These are phyloP conservation scores for Argopecten irradians DNA, from an alignment of 1,140 invertebrate genomes.

Conservation along the genomic window DNA sequence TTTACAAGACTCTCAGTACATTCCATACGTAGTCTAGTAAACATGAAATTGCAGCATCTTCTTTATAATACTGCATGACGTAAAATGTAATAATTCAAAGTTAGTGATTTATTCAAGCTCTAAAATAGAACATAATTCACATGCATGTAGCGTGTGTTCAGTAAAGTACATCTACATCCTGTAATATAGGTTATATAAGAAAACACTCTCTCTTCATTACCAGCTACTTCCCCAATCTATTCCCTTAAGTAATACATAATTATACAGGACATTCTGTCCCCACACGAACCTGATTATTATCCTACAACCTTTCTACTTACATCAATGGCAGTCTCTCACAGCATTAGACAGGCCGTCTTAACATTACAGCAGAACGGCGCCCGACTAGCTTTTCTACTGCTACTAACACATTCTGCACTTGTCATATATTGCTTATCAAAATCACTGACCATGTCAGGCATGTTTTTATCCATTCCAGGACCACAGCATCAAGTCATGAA, in stretches of 20 bases:
- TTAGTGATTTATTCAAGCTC: not conserved
- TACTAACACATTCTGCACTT: not conserved
- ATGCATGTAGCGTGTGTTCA: not conserved
- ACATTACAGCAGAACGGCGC: not conserved
- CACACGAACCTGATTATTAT: too few relatives aligned
- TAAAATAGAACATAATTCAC: not conserved
- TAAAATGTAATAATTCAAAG: too few relatives aligned
- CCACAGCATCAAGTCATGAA: too few relatives aligned
- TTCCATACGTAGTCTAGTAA: too few relatives aligned
- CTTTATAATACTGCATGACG: too few relatives aligned
- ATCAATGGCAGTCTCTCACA: not conserved
- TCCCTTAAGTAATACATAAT: not conserved
- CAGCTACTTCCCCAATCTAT: not conserved
- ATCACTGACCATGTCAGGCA: too few relatives aligned
- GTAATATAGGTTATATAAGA: not conserved
- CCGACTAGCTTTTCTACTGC: not conserved
- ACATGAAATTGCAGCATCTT: too few relatives aligned
- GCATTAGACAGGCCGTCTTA: not conserved
- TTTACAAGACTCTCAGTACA: too few relatives aligned
- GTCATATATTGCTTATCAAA: not conserved
- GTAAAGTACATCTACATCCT: not conserved
- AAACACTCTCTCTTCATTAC: not conserved
- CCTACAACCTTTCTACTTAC: too few relatives aligned
- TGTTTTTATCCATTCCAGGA: too few relatives aligned
- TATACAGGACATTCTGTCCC: not conserved